Conservation (phyloP, 2,888 invertebrate species). For the Luffia ferchaultella region DNA sequence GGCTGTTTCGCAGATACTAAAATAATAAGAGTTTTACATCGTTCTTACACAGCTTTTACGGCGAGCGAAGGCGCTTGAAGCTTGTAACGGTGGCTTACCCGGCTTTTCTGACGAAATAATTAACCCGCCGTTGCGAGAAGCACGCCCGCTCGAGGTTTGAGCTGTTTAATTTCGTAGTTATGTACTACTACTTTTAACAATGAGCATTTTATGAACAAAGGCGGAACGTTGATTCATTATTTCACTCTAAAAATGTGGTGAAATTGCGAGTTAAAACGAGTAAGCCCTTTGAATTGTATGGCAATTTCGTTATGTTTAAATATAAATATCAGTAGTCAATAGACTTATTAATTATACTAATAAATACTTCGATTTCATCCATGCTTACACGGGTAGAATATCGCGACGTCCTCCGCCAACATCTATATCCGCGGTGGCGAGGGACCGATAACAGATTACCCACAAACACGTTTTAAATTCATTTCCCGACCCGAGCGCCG, state of each 20-base stretch:
- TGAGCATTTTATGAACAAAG: not conserved
- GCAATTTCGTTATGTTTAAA: too few relatives aligned
- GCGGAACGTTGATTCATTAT: not conserved
- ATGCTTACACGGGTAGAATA: too few relatives aligned
- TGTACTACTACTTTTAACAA: not conserved
- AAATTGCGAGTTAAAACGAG: too few relatives aligned
- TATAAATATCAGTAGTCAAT: too few relatives aligned
- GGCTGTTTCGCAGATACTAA: conserved; percentile 62
- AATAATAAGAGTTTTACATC: conserved; percentile 63
- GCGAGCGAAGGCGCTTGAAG: conserved; percentile 48
- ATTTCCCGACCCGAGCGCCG: conserved; percentile 64
- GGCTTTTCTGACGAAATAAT: conserved; percentile 61
- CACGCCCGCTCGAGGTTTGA: not conserved
- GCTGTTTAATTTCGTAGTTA: not conserved
- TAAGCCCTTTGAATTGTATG: too few relatives aligned
- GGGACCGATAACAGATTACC: conserved; percentile 66
- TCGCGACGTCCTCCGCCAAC: conserved; percentile 28
- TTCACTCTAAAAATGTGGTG: too few relatives aligned
- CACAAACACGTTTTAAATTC: conserved; percentile 68
- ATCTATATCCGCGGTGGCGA: conserved; percentile 50
- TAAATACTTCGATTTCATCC: too few relatives aligned
- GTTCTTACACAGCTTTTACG: conserved; percentile 61
- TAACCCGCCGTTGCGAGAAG: conserved; percentile 48
- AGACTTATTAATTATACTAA: too few relatives aligned
- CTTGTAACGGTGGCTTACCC: conserved; percentile 58